Base-by-base conservation (phyloP, 2,113 vertebrate genomes). In the Cichladusa arquata region DNA sequence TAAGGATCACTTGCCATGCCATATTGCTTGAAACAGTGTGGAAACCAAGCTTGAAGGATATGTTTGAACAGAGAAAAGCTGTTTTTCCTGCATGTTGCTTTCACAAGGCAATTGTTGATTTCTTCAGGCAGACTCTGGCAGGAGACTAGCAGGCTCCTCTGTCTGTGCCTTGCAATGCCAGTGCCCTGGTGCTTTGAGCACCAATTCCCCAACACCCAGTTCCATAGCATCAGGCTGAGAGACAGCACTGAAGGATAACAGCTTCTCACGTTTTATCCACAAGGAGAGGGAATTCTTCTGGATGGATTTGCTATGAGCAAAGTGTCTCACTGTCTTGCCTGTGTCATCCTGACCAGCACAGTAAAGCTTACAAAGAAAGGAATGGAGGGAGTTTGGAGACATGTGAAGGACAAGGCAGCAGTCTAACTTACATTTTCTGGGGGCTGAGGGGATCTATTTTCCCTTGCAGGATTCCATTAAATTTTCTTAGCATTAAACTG, bases 401-500 rank as follows among this genome's bases (percentile, higher is more conserved):
- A 73, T 11, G 33, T 72, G 76, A 45, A 72, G 85, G 72, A 96
- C 79, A 67, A 94, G 90, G 64, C 64, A 94, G 65, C 33, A 93
- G 78, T 31, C 8, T 4, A 82, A 83, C 54, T 61, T 62, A 51
- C 47, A 86, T 67, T 93, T 94, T 50, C 71, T 92, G 64, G 40
- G 67, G 51, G 34, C 50, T 44, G 67, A 88, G 56, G 65, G 34
- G 16, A 86, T 77, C 45, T 57, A 36, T 86, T 95, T 94, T 45
- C 54, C 45, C 74, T 91, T 12, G 4, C 54, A 92, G 64, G 44
- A 90, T 94, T 92, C 88, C 76, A 95, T 94, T 95, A 93, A 80
- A 51, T 93, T 96, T 96, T 82, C 82, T 90, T 74, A 81, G 90
- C 81, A 51, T 88, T 92, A 93, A 95, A 88, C 42, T 86, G 79